These are phyloP conservation scores for Lycocorax pyrrhopterus DNA, from an alignment of 2,113 vertebrate species.

Conservation along the genomic window DNA sequence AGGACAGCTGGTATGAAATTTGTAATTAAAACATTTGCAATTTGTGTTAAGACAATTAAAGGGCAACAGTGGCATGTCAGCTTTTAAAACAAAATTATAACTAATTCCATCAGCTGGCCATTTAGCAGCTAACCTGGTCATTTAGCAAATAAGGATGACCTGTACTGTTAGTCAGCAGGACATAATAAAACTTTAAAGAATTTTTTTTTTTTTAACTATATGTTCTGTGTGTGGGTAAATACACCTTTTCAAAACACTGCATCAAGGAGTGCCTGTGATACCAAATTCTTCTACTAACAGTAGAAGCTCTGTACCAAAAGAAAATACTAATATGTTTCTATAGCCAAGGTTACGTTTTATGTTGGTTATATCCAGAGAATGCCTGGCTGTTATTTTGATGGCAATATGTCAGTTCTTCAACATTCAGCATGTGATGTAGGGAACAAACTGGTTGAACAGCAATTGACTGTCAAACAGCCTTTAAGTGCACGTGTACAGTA, in stretches of 20 bases:
- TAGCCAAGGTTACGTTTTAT: not conserved
- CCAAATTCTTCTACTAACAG: not conserved
- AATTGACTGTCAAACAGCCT: not conserved
- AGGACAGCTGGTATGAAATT: not conserved
- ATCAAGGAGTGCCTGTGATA: not conserved
- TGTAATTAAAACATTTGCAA: not conserved
- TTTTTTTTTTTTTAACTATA: not conserved
- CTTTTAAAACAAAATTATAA: conserved; percentile 1
- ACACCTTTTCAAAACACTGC: not conserved
- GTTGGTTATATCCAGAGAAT: not conserved
- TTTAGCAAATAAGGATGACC: not conserved
- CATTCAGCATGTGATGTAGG: not conserved
- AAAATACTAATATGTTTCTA: not conserved
- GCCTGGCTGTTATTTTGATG: not conserved
- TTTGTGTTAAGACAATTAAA: conserved; percentile 33
- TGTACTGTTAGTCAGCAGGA: not conserved
- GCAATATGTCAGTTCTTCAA: not conserved
- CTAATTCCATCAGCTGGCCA: not conserved
- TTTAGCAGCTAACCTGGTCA: not conserved
- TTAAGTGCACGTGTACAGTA: not conserved
- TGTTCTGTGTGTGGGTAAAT: not conserved
- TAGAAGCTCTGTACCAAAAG: not conserved
- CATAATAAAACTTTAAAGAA: not conserved
- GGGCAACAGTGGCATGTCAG: not conserved
- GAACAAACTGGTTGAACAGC: not conserved